Conservation (phyloP, 1,140 invertebrate genomes). For the Stenopsyche tienmushanensis region DNA sequence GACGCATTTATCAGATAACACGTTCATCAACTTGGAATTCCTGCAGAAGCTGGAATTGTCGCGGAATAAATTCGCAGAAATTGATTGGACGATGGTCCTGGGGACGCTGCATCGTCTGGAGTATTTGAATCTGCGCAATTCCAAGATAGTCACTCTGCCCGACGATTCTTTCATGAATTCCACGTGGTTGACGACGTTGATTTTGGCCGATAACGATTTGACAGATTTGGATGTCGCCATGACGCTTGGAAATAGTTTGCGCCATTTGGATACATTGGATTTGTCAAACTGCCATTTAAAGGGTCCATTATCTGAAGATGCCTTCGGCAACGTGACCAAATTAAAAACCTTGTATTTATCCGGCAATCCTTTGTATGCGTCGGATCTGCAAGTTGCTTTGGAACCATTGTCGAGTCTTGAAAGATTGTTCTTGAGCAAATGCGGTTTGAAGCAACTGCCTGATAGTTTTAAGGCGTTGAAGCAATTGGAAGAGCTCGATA, state of each 20-base stretch:
- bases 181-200: conserved; percentile 63
- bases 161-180: conserved; percentile 67
- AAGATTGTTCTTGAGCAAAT: conserved; percentile 67
- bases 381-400: conserved; percentile 66
- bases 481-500: conserved; percentile 65
- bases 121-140: conserved; percentile 64
- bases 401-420: conserved; percentile 65
- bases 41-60: conserved; percentile 66
- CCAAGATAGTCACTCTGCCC: conserved; percentile 61
- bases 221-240: conserved; percentile 63
- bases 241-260: conserved; percentile 65
- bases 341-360: conserved; percentile 65
- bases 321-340: conserved; percentile 68
- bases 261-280: conserved; percentile 67
- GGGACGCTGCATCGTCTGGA: conserved; percentile 62
- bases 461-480: conserved; percentile 67
- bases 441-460: conserved; percentile 62
- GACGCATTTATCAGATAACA: conserved; percentile 57
- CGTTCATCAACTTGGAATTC: conserved; percentile 60
- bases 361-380: conserved; percentile 68
- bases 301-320: conserved; percentile 65
- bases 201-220: conserved; percentile 67
- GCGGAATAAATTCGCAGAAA: conserved; percentile 59
- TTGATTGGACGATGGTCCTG: conserved; percentile 63
- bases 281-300: conserved; percentile 69